A percentile compares a stretch with the other conserved stretches of the same genome.
phyloP scores from a whole-genome alignment of 2,113 vertebrate species.

The Corydoras maculifer region DNA sequence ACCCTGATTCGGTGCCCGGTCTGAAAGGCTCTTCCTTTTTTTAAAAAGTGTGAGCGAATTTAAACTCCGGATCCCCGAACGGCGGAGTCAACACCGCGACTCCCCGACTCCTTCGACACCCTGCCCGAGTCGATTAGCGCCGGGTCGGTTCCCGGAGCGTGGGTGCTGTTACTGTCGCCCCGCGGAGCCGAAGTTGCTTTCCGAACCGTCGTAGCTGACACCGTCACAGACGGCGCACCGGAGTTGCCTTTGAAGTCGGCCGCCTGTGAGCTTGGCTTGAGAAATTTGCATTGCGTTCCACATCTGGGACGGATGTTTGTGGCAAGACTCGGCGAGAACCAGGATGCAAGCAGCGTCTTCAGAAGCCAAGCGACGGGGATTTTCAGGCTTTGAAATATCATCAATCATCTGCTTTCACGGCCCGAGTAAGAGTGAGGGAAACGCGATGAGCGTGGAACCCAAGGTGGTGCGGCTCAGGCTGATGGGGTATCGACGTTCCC shows the following conservation, averaged over 20 bases:
- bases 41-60: background rate
- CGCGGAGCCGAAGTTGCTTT: conserved; percentile 8
- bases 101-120: no score
- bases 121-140: conserved; percentile 1
- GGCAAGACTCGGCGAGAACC: conserved; percentile 40
- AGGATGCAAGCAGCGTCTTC: conserved; percentile 30
- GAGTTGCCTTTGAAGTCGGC: conserved; percentile 54
- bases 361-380: conserved; percentile 40
- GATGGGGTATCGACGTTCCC: conserved; percentile 37
- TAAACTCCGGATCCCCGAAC: background rate
- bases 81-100: no score
- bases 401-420: conserved; percentile 52
- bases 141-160: background rate
- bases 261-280: conserved; percentile 43
- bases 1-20: background rate
- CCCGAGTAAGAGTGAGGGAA: conserved; percentile 42
- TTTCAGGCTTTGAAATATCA: conserved; percentile 51
- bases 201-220: conserved; percentile 3
- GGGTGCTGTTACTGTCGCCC: conserved; percentile 4
- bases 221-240: conserved; percentile 25
- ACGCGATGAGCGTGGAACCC: conserved; percentile 2
- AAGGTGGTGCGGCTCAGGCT: conserved; percentile 12
- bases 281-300: conserved; percentile 46
- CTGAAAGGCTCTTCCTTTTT: background rate
- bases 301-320: conserved; percentile 43